A percentile compares a stretch with the other conserved stretches of the same genome.
These are phyloP conservation scores for Trematomus loennbergii DNA, from an alignment of 2,113 vertebrate species.

Conservation along the genomic window DNA sequence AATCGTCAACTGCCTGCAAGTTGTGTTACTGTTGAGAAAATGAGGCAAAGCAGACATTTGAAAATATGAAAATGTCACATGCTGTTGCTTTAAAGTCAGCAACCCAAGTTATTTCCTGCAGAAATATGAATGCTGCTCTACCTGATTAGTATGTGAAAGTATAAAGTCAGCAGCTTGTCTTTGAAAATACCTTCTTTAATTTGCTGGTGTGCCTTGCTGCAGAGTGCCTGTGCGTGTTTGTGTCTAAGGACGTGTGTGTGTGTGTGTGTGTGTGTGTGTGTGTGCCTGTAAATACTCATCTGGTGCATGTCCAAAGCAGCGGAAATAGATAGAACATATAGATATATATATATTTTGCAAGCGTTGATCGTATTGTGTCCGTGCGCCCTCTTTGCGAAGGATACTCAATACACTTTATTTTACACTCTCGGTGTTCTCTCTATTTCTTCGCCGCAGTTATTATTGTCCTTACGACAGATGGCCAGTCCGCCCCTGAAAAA, in stretches of 20 bases:
- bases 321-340: no score
- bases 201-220: neutral
- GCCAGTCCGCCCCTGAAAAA: no score
- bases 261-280: neutral
- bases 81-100: neutral
- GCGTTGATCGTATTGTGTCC: no score
- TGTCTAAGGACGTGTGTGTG: neutral
- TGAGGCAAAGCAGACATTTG: neutral
- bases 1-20: neutral
- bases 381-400: no score
- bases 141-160: slow-evolving; percentile 8
- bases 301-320: no score
- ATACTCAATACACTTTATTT: no score
- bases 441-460: no score
- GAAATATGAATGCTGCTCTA: neutral
- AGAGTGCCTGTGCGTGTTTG: slow-evolving; percentile 7
- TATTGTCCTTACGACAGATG: no score
- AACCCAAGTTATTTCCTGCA: slow-evolving; percentile 2
- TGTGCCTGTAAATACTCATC: no score
- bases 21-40: neutral
- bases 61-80: slow-evolving; percentile 13
- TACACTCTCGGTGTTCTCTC: no score
- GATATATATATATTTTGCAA: no score
- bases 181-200: slow-evolving; percentile 7
- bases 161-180: slow-evolving; percentile 4